phyloP scores from a whole-genome alignment of 2,797 vertebrate genomes.

The Orestias chungarensis region DNA sequence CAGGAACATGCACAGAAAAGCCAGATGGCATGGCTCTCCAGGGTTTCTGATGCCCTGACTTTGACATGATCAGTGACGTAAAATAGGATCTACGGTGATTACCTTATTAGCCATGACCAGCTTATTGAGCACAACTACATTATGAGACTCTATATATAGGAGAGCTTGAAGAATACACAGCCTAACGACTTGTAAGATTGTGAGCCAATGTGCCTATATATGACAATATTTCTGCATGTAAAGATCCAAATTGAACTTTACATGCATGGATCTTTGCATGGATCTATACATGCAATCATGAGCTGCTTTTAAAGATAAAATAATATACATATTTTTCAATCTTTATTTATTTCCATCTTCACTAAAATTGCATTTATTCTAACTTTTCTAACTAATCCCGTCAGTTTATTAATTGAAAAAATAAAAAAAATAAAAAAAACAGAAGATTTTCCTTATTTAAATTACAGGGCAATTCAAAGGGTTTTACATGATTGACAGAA shows the following conservation, averaged over 20 bases:
- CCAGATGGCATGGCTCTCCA: conserved; percentile 55
- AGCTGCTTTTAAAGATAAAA: no score
- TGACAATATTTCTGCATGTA: neutral
- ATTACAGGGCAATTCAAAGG: no score
- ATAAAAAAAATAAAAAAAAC: no score
- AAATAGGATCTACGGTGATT: conserved; percentile 41
- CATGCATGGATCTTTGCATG: no score
- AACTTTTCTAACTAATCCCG: neutral
- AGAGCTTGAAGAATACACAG: neutral
- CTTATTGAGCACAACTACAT: conserved; percentile 21
- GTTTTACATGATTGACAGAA: no score
- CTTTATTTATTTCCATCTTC: no score
- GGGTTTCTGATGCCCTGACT: conserved; percentile 59
- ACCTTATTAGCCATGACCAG: conserved; percentile 24
- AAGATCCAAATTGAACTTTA: no score
- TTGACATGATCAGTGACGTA: conserved; percentile 62
- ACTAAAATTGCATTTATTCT: no score
- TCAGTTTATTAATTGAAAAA: neutral
- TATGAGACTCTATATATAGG: conserved; percentile 20
- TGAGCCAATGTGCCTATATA: neutral
- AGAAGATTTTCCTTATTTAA: no score
- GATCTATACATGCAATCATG: no score
- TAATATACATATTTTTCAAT: no score
- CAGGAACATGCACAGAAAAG: conserved; percentile 36
- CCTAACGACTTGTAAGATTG: neutral